These are phyloP conservation scores for Oncorhynchus masou DNA, from an alignment of 2,113 vertebrate genomes.

Conservation along the genomic window DNA sequence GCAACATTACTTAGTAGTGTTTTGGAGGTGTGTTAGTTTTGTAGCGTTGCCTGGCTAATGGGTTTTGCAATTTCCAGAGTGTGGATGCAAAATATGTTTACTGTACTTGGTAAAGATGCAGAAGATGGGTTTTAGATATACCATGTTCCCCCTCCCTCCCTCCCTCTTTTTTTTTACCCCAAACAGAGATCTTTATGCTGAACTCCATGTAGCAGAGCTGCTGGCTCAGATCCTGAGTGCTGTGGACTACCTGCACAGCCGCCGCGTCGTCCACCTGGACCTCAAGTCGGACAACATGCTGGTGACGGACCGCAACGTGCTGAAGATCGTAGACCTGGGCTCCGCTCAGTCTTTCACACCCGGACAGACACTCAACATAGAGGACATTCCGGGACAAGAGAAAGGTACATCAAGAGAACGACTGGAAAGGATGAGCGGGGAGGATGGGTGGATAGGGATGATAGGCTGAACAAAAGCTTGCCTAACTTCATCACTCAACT, in stretches of 20 bases:
- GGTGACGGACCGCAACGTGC: constrained; percentile 82
- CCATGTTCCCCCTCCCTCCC: too few relatives aligned
- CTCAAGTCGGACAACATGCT: constrained; percentile 93
- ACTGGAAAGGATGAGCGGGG: too few relatives aligned
- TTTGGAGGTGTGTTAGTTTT: background rate
- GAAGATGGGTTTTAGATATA: too few relatives aligned
- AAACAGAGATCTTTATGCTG: constrained; percentile 81
- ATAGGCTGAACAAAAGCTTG: too few relatives aligned
- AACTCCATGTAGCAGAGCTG: constrained; percentile 84
- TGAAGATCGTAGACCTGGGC: constrained; percentile 91
- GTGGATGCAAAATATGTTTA: too few relatives aligned
- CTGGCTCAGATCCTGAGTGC: constrained; percentile 89
- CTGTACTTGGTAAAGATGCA: too few relatives aligned
- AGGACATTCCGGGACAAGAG: constrained; percentile 84
- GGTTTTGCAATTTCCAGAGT: too few relatives aligned
- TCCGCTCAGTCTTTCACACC: constrained; percentile 81
- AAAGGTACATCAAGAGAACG: constrained; percentile 76
- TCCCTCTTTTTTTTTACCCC: background rate
- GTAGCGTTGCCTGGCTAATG: background rate
- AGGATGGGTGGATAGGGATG: too few relatives aligned
- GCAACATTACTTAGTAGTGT: background rate
- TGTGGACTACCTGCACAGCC: constrained; percentile 84
- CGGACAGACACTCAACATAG: constrained; percentile 76
- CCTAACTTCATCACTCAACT: too few relatives aligned
- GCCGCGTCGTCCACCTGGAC: constrained; percentile 87